A percentile compares a stretch with the other conserved stretches of the same genome.
Evolutionary conservation across 23 tunicate species (phyloP).

Genomic region (Halocynthia roretzi): DNA sequence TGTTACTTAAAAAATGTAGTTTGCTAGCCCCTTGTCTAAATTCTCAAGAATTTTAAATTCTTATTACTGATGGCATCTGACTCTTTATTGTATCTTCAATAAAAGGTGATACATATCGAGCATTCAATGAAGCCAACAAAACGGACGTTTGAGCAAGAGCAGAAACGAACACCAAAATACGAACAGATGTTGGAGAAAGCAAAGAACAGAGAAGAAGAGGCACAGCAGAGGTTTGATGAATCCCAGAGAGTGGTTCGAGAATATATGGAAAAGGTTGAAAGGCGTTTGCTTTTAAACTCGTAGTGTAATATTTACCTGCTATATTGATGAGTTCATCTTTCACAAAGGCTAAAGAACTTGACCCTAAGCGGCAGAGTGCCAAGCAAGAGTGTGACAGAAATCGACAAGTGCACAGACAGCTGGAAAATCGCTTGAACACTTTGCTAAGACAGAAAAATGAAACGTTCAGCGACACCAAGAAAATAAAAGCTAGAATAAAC

Average conservation of each 20-base stretch:
- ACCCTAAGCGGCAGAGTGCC: slow-evolving; percentile 32
- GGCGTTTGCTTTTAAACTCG: too few species aligned
- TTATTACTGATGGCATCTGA: too few species aligned
- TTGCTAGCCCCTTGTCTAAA: too few species aligned
- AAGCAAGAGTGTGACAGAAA: slow-evolving; percentile 22
- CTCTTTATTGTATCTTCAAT: too few species aligned
- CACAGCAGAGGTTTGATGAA: slow-evolving; percentile 46
- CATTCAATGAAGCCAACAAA: slow-evolving; percentile 40
- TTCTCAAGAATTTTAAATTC: too few species aligned
- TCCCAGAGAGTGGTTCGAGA: slow-evolving; percentile 50
- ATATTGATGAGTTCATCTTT: too few species aligned
- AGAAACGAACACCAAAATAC: slow-evolving; percentile 43
- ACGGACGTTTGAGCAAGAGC: slow-evolving; percentile 58
- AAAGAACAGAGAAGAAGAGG: slow-evolving; percentile 25
- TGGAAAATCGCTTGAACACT: slow-evolving; percentile 6
- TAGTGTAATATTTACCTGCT: too few species aligned
- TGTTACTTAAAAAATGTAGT: too few species aligned
- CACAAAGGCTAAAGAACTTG: slow-evolving; percentile 33
- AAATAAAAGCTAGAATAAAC: slow-evolving; percentile 50
- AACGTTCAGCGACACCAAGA: slow-evolving; percentile 29
- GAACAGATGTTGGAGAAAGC: slow-evolving; percentile 50
- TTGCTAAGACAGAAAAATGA: slow-evolving; percentile 33
- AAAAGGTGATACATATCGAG: slow-evolving; percentile 35
- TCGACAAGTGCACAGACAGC: slow-evolving; percentile 11
- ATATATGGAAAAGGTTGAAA: slow-evolving; percentile 29